These are phyloP conservation scores for Onychomys torridus DNA, from an alignment of 2,797 vertebrate species.

Conservation along the genomic window DNA sequence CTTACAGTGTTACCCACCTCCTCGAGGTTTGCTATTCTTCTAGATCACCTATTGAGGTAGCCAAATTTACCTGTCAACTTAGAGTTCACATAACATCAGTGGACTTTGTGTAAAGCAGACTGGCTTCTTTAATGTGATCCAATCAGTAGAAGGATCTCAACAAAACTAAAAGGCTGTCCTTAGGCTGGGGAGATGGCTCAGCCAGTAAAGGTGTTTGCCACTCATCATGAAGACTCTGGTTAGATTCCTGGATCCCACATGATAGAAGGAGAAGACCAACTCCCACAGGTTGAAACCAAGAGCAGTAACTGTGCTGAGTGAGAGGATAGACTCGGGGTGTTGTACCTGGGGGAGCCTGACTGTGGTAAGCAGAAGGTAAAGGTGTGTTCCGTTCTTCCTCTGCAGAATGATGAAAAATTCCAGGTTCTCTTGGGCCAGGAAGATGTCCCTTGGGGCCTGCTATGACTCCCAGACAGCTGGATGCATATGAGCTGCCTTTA, in stretches of 20 bases:
- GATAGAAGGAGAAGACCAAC: background rate
- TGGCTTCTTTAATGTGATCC: background rate
- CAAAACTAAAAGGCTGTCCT: background rate
- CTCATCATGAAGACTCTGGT: background rate
- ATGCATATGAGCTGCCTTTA: background rate
- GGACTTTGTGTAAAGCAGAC: background rate
- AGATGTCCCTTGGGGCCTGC: background rate
- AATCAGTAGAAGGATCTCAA: too few relatives aligned
- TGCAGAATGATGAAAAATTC: background rate
- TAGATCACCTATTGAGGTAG: background rate
- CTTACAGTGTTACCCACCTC: background rate
- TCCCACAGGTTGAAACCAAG: too few relatives aligned
- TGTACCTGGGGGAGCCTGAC: background rate
- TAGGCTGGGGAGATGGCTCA: background rate
- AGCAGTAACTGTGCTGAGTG: accelerated
- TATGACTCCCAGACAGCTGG: background rate
- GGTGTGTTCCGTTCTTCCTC: background rate
- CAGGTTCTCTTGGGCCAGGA: conserved; percentile 64
- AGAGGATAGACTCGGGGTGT: accelerated
- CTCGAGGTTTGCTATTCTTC: background rate
- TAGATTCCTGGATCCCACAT: background rate
- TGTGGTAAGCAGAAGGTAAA: background rate
- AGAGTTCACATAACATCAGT: background rate
- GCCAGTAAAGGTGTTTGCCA: background rate
- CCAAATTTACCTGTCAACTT: background rate